Evolutionary conservation across 30 jellyfish, hydroid and myxozoan genomes (phyloP).

Genomic region (Pseudorhiza aurosa): DNA sequence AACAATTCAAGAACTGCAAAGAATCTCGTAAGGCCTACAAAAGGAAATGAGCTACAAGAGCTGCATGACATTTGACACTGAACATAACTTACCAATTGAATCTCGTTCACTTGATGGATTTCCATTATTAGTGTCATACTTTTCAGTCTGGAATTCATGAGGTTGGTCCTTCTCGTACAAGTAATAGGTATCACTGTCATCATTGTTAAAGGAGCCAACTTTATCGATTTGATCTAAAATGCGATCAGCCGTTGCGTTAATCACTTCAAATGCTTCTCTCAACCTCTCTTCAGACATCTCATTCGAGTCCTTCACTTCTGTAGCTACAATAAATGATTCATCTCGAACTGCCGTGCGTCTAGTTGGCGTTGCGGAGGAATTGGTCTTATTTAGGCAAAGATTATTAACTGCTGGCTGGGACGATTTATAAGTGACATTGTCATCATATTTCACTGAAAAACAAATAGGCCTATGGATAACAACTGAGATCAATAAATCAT

Average conservation of each 20-base stretch:
- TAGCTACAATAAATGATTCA: slow-evolving; percentile 30
- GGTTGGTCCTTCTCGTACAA: not conserved
- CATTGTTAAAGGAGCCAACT: slow-evolving; percentile 34
- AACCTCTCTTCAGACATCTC: slow-evolving; percentile 48
- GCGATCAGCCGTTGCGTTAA: slow-evolving; percentile 64
- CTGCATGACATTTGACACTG: no score
- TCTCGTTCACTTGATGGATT: no score
- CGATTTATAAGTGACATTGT: not conserved
- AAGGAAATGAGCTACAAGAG: no score
- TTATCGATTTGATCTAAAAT: slow-evolving; percentile 52
- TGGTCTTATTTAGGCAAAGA: not conserved
- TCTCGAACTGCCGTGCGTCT: slow-evolving; percentile 30
- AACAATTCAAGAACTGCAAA: no score
- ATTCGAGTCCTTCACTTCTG: slow-evolving; percentile 27
- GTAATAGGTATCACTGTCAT: not conserved
- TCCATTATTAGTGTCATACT: no score
- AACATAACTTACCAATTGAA: no score
- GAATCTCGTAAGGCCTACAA: no score
- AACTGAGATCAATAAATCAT: not conserved
- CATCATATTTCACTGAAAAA: slow-evolving; percentile 5
- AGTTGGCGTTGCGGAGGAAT: not conserved
- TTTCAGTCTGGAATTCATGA: no score
- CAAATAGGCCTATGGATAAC: not conserved
- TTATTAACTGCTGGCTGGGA: not conserved
- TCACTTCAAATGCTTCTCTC: slow-evolving; percentile 38